Evolutionary conservation across 2,113 vertebrate species (phyloP), one percentile per base, ranked within the genome.

Genomic region (Grallaria varia): DNA sequence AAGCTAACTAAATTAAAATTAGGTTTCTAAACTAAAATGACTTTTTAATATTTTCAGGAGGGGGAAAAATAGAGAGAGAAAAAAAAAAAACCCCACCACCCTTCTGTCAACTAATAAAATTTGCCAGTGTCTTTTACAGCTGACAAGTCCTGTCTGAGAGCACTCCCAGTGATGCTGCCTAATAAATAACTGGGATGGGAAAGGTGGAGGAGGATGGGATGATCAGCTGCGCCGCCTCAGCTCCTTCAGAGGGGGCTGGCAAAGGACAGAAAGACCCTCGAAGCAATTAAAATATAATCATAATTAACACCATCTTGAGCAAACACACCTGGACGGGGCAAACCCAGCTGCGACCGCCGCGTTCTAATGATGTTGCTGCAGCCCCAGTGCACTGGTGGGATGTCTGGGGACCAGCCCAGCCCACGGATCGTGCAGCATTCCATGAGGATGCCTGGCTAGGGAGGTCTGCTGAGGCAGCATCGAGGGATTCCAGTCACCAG

Each of bases 1-100:
- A 96, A 95, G 77, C 91, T 93, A 96, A 97, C 96, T 24, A 80
- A 96, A 96, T 96, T 96, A 96, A 97, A 97, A 97, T 97, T 92
- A 96, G 96, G 79, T 95, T 95, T 96, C 95, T 80, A 95, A 95
- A 96, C 95, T 74, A 93, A 95, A 96, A 94, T 53, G 93, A 81
- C 95, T 96, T 96, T 95, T 96, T 97, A 94, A 97, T 96, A 96
- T 96, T 97, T 97, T 94, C 76, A 82, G 23, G n/a, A 72, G 47
- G 31, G 47, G 12, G 23, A 47, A 47, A 47, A 47, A n/a, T n/a
- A 52, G 30, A 1, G 14, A 69, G 60, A 63, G 79, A 35, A 33
- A 35, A 8, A 62, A 68, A 49, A 63, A 56, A 10, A 3, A 58
- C 5, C 23, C 35, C 72, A 53, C 77, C 40, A 53, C 58, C 89